These are phyloP conservation scores for Trogon surrucura DNA, from an alignment of 2,113 vertebrate genomes.

Conservation along the genomic window DNA sequence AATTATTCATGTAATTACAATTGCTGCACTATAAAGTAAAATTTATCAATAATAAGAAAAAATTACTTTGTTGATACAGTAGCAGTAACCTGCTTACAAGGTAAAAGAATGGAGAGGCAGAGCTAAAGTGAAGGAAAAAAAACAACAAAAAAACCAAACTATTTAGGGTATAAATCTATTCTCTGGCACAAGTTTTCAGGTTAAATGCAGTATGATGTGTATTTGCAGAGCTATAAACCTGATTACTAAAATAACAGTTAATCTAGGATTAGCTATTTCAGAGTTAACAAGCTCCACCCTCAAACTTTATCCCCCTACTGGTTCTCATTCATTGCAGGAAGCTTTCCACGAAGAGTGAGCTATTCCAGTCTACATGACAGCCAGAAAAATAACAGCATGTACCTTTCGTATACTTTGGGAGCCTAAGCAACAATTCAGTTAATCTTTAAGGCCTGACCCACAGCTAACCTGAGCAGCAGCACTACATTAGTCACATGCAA, in stretches of 20 bases:
- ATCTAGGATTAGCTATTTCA: slow-evolving; percentile 37
- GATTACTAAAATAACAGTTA: slow-evolving; percentile 31
- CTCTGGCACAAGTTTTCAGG: neutral
- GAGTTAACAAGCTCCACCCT: neutral
- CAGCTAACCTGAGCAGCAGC: neutral
- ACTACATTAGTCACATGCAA: neutral
- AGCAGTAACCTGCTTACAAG: neutral
- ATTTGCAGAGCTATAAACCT: slow-evolving; percentile 15
- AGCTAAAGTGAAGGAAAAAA: neutral
- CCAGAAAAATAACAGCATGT: neutral
- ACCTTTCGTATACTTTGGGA: neutral
- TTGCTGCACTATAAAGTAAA: neutral
- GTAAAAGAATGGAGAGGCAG: neutral
- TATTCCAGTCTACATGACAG: neutral
- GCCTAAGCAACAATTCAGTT: neutral
- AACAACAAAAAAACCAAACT: neutral
- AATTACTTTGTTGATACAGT: neutral
- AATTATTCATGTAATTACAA: neutral
- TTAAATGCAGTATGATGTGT: neutral
- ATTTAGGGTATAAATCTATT: neutral
- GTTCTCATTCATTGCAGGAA: neutral
- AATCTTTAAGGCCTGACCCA: neutral
- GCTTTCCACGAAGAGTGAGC: neutral
- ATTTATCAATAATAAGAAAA: neutral
- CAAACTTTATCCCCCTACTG: neutral